Base-by-base conservation (phyloP, 2,888 invertebrate genomes). In the Tuberolachnus salignus region DNA sequence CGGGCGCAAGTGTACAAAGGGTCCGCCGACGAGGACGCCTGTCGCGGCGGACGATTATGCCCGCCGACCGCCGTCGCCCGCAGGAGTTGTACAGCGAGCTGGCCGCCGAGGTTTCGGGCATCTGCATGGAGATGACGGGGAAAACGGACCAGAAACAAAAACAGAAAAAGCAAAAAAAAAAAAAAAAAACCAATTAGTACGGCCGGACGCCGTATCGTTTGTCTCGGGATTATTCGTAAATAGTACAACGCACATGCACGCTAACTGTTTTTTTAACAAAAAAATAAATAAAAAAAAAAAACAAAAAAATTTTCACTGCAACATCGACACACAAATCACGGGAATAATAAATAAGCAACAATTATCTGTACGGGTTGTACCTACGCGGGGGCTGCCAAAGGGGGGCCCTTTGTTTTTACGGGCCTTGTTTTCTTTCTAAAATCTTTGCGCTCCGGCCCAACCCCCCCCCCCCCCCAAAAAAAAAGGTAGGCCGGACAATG, bases 1-100 rank as follows among this genome's bases (percentile, higher is more conserved):
- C 88, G 86, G 34, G 86, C 86, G 83, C 89, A 89, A 72, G 86
- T 86, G 82, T 70, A 81, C 21, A 69, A 46, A 34, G 34, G n/a
- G n/a, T n/a, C n/a, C 34, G 53, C 11, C 51, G 49, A 14, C 34
- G 49, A 42, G 14, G 72, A 26, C 55, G 61, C 4, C 11, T 21
- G 55, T 6, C 19, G 49, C 14, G 34, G 71, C 21, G n/a, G 51
- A 8, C 34, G 72, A 8, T 34, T 4, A 34, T 4, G 6, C 34
- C 34, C 34, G 26, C 6, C 21, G 42, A 13, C 21, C 11, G 51
- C 14, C 8, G 63, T 21, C 53, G 63, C 8, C 23, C 51, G 63
- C 34, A 21, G 44, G 14, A 3, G n/a, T 8, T 13, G 13, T 10
- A 1, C 16, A 1, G 55, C 23, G 57, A 19, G 63, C 21, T 3